Conservation (phyloP, 2,113 vertebrate genomes). For the Rhombomys opimus region DNA sequence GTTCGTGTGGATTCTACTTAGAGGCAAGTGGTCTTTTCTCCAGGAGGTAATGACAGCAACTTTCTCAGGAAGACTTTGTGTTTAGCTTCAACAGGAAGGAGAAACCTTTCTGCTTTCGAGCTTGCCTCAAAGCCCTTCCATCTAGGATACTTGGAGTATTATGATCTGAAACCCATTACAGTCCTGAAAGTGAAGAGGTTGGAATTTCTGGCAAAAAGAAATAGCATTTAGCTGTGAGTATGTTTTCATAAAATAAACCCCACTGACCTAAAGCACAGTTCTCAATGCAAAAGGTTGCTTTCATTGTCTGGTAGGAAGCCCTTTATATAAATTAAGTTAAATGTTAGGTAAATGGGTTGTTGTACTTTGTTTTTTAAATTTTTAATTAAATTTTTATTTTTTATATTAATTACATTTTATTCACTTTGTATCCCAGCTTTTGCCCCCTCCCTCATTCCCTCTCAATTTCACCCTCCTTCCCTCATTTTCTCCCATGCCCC, state of each 20-base stretch:
- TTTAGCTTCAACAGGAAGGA: not conserved
- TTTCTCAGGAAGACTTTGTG: not conserved
- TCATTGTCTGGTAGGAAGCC: not conserved
- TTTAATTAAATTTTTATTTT: no score
- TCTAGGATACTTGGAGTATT: not conserved
- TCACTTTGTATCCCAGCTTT: no score
- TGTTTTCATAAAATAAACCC: not conserved
- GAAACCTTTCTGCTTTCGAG: not conserved
- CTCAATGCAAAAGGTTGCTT: not conserved
- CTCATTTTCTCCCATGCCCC: no score
- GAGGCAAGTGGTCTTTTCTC: not conserved
- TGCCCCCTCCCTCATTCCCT: no score
- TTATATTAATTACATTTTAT: no score
- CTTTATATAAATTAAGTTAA: not conserved
- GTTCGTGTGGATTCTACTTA: no score
- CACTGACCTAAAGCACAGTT: not conserved
- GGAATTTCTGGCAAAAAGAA: not conserved
- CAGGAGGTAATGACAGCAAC: not conserved
- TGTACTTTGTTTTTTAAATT: not conserved
- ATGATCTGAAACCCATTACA: not conserved
- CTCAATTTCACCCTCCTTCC: no score
- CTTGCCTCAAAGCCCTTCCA: not conserved
- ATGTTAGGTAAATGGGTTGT: constrained; percentile 18
- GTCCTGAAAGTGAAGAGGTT: not conserved
- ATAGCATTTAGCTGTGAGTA: not conserved